Base-by-base conservation (phyloP, 1,140 invertebrate genomes). In the Drosophila murphyi region DNA sequence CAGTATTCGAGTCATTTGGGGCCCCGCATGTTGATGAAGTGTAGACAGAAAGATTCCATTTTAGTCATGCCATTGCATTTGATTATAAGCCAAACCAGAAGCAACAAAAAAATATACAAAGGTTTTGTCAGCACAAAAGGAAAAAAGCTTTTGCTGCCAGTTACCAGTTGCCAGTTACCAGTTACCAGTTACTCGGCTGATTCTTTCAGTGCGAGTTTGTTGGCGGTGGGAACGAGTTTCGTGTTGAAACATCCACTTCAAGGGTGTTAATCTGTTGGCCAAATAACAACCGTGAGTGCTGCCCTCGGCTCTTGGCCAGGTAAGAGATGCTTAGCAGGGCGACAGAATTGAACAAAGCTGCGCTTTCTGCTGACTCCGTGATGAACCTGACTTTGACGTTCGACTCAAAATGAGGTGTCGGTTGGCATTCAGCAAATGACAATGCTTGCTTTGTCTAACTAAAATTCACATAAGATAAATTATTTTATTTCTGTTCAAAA, bases 41-140 rank as follows among this genome's bases (percentile, higher is more conserved):
- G 85, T 86, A 85, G 81, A 81, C 85, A 89, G 72, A 63, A 76
- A 59, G 89, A 89, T 89, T 89, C 85, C 85, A 81, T 89, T 89
- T 89, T 89, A 89, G 85, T 80, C 85, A 85, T 89, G 80, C 67
- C 86, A 88, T 89, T 85, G 80, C 85, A 89, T 88, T 88, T 89
- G 80, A 88, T 88, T 85, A 85, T 88, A 82, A 72, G 54, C 48
- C 74, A 59, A 61, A 39, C 50, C 57, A 60, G 54, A 72, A 7
- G 7, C 31, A 50, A 45, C 29, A 59, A 48, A 60, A 31, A 2
- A 51, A 51, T 20, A 20, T 20, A 20, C 20, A 62, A 39, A 35
- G 35, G 20, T 34, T 59, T 52, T 68, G 20, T 31, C 35, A 54
- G 35, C 48, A 52, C 61, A 52, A 45, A 54, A 20, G 52, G n/a